A percentile compares a stretch with the other conserved stretches of the same genome.
phyloP scores from a whole-genome alignment of 2,113 vertebrate species.

The Rana temporaria region DNA sequence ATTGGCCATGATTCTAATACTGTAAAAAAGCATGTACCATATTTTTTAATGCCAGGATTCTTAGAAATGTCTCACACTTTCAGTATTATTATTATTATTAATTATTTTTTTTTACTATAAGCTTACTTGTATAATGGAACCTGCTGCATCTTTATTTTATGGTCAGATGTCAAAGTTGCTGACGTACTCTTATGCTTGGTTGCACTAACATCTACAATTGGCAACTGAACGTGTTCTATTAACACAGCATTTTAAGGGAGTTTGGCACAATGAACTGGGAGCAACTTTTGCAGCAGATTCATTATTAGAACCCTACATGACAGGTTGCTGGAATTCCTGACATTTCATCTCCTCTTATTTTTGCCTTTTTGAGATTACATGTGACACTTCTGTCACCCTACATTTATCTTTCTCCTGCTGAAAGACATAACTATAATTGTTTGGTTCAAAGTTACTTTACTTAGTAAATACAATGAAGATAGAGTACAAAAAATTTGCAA shows the following conservation, averaged over 20 bases:
- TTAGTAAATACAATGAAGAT: conserved; percentile 34
- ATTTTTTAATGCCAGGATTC: no score
- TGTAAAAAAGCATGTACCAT: no score
- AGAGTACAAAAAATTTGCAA: conserved; percentile 10
- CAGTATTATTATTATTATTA: no score
- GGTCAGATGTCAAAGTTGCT: conserved; percentile 20
- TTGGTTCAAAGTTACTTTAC: conserved; percentile 41
- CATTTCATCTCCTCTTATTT: conserved; percentile 30
- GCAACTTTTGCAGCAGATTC: conserved; percentile 28
- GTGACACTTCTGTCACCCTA: conserved; percentile 49
- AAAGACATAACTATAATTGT: conserved; percentile 33
- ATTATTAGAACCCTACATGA: conserved; percentile 39
- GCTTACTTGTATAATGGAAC: background rate
- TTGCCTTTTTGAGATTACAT: conserved; percentile 34
- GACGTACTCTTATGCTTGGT: background rate
- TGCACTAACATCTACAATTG: conserved; percentile 26
- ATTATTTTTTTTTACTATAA: no score
- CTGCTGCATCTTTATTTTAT: background rate
- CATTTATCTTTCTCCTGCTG: conserved; percentile 36
- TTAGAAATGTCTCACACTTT: no score
- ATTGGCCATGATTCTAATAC: no score
- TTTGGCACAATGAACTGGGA: conserved; percentile 25
- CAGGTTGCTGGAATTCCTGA: conserved; percentile 35
- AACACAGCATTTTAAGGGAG: conserved; percentile 11
- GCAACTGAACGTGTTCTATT: conserved; percentile 16